These are phyloP conservation scores for Cardiocondyla obscurior DNA, from an alignment of 1,140 invertebrate species.

Conservation along the genomic window DNA sequence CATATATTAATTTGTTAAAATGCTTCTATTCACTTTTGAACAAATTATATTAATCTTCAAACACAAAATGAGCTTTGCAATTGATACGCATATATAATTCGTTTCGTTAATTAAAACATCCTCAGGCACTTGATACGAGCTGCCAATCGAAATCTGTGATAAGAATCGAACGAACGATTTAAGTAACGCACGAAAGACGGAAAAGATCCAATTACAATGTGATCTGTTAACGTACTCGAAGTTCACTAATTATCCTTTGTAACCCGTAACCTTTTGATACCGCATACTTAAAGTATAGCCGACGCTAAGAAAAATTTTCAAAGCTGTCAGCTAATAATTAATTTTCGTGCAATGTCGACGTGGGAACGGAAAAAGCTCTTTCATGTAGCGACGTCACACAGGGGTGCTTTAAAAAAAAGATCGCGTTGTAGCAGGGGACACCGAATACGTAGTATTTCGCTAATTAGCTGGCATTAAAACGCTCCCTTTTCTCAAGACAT, in stretches of 20 bases:
- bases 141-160: neutral
- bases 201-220: constrained; percentile 49
- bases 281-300: constrained; percentile 1
- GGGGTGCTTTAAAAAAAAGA: constrained; percentile 4
- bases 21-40: constrained; percentile 3
- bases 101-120: constrained; percentile 19
- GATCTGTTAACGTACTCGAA: constrained; percentile 41
- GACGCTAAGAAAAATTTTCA: constrained; percentile 51
- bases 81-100: neutral
- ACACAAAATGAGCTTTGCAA: neutral
- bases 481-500: neutral
- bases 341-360: constrained; percentile 42
- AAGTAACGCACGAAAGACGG: neutral
- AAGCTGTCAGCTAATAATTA: constrained; percentile 51
- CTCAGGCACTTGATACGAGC: neutral
- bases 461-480: constrained; percentile 40
- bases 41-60: neutral
- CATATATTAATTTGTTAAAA: neutral
- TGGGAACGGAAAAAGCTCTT: constrained; percentile 39
- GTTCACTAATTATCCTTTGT: constrained; percentile 55
- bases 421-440: neutral
- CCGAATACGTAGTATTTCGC: constrained; percentile 40
- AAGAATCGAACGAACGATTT: constrained; percentile 4
- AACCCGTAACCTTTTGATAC: constrained; percentile 40
- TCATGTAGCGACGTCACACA: constrained; percentile 32